These are phyloP conservation scores for Archaeoteleia sp. DNA, from an alignment of 2,888 invertebrate genomes.

Conservation along the genomic window DNA sequence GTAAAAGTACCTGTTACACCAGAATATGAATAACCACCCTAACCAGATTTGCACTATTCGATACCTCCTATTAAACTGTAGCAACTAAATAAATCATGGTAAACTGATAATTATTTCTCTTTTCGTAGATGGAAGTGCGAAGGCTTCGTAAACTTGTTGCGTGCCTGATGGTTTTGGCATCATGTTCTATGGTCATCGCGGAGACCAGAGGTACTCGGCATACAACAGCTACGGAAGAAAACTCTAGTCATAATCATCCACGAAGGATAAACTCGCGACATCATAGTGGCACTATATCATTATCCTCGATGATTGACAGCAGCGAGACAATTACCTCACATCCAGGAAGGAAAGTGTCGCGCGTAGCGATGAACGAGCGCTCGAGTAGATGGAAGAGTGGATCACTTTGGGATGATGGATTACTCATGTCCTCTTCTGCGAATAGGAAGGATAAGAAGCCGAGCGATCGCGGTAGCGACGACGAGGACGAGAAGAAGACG, in stretches of 20 bases:
- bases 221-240: constrained; percentile 47
- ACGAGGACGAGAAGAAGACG: constrained; percentile 88
- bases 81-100: no score
- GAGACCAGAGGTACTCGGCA: constrained; percentile 32
- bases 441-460: constrained; percentile 78
- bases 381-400: constrained; percentile 56
- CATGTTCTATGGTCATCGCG: constrained; percentile 42
- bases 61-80: no score
- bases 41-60: constrained; percentile 47
- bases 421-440: constrained; percentile 83
- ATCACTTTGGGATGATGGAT: constrained; percentile 76
- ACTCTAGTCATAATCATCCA: constrained; percentile 56
- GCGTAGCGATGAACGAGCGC: constrained; percentile 12
- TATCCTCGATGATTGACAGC: constrained; percentile 52
- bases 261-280: constrained; percentile 21
- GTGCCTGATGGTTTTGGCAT: constrained; percentile 47
- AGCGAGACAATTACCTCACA: constrained; percentile 57
- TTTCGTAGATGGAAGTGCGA: constrained; percentile 61
- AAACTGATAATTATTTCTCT: constrained; percentile 17
- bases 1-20: constrained; percentile 50
- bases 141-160: constrained; percentile 46
- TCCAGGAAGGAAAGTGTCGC: constrained; percentile 56
- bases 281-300: constrained; percentile 20
- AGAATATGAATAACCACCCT: constrained; percentile 41
- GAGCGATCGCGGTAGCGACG: constrained; percentile 73